Conservation (phyloP, 23 tunicate genomes). For the Ciona savignyi region DNA sequence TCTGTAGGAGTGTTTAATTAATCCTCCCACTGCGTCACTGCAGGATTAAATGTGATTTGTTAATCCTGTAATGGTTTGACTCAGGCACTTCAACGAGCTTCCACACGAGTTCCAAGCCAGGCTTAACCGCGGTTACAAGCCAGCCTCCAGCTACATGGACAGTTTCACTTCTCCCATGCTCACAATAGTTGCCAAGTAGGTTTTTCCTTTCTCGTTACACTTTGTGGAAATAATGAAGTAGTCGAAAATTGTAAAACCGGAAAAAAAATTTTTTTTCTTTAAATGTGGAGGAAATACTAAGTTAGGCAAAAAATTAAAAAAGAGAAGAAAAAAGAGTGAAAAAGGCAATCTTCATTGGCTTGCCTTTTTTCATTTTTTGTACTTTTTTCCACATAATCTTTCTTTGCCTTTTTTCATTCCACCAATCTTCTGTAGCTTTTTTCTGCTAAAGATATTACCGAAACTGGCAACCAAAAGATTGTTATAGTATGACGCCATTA, state of each 20-base stretch:
- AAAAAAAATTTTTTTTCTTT: neutral
- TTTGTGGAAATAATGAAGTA: neutral
- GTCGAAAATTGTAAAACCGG: neutral
- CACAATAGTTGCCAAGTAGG: slow-evolving; percentile 63
- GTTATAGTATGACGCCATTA: no score
- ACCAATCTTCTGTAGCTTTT: neutral
- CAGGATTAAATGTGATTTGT: no score
- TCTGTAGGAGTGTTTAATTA: no score
- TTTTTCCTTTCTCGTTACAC: neutral
- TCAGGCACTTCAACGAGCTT: slow-evolving; percentile 87
- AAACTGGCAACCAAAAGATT: no score
- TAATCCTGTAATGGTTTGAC: neutral
- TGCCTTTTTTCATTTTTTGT: no score
- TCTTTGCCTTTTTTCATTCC: neutral
- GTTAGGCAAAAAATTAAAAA: no score
- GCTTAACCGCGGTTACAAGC: slow-evolving; percentile 77
- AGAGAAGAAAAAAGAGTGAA: no score
- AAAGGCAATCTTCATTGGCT: no score
- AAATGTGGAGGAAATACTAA: no score
- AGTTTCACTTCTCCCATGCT: slow-evolving; percentile 59
- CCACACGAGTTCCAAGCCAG: slow-evolving; percentile 86
- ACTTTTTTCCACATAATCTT: no score
- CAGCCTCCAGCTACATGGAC: slow-evolving; percentile 65
- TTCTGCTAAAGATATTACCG: no score
- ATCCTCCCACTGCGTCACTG: no score